A percentile compares a stretch with the other conserved stretches of the same genome.
Evolutionary conservation across 2,888 invertebrate genomes (phyloP).

Genomic region (Folsomia candida): DNA sequence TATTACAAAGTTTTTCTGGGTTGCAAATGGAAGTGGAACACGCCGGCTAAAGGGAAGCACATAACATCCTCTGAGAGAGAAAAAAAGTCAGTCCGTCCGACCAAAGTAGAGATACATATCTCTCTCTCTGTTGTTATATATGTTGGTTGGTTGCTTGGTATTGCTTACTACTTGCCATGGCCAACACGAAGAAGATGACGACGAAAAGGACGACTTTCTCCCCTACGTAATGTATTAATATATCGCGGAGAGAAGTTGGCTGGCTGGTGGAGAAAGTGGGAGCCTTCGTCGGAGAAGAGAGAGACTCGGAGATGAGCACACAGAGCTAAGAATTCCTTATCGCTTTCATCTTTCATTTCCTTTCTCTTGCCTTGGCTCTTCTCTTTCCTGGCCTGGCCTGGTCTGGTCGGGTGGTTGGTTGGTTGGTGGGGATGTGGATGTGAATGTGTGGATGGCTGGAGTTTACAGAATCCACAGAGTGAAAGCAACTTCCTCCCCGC

Average conservation of each 20-base stretch:
- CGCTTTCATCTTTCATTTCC: constrained; percentile 49
- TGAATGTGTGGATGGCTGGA: not conserved
- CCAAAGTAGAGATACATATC: not conserved
- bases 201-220: too few relatives aligned
- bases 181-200: too few relatives aligned
- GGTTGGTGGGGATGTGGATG: not conserved
- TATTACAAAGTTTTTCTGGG: constrained; percentile 1
- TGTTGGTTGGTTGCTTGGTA: too few relatives aligned
- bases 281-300: not conserved
- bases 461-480: not conserved
- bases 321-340: constrained; percentile 38
- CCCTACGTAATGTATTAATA: constrained; percentile 6
- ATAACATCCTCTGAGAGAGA: not conserved
- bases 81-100: not conserved
- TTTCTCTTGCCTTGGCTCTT: constrained; percentile 13
- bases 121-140: not conserved
- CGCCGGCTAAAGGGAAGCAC: not conserved
- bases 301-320: constrained; percentile 16
- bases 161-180: too few relatives aligned
- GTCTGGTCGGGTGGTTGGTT: not conserved
- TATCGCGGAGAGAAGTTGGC: not conserved
- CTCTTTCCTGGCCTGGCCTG: constrained; percentile 8
- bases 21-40: constrained; percentile 2
- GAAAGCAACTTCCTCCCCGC: not conserved
- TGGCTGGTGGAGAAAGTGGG: not conserved